Evolutionary conservation across 1,140 invertebrate species (phyloP).

Genomic region (Pachyrhynchus sulphureomaculatus): DNA sequence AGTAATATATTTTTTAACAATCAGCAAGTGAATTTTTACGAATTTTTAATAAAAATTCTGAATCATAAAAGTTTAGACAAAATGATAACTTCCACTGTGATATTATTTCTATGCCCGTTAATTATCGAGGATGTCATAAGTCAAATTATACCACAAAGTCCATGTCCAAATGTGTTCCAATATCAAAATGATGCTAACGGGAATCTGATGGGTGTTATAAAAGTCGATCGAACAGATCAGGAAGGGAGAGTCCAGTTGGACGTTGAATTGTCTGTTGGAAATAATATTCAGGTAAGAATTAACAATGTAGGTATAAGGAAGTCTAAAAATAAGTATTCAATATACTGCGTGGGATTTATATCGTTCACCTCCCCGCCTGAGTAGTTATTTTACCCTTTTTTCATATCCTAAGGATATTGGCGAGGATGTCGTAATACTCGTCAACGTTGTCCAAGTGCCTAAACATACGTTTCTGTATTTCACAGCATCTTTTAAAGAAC

Average conservation of each 20-base stretch:
- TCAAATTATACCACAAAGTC: constrained; percentile 23
- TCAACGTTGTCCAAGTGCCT: no score
- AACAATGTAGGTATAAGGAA: no score
- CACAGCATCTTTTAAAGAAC: no score
- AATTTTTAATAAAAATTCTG: no score
- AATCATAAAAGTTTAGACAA: constrained; percentile 11
- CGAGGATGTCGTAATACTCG: no score
- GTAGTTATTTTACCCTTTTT: no score
- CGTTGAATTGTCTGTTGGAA: constrained; percentile 41
- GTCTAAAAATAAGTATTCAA: no score
- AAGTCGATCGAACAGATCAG: constrained; percentile 29
- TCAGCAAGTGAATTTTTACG: constrained; percentile 6
- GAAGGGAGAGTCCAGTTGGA: constrained; percentile 27
- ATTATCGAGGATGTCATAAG: background rate
- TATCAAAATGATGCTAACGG: constrained; percentile 36
- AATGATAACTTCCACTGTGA: constrained; percentile 9
- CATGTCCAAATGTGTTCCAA: constrained; percentile 40
- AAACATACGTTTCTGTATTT: no score
- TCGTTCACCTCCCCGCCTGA: no score
- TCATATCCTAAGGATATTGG: no score
- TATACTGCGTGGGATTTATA: no score
- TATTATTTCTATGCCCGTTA: background rate
- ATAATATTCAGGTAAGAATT: constrained; percentile 37
- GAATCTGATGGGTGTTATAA: constrained; percentile 36
- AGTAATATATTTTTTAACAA: background rate